Evolutionary conservation across 1,140 invertebrate genomes (phyloP), one percentile per base, ranked within the genome.

Genomic region (Tribolium madens): DNA sequence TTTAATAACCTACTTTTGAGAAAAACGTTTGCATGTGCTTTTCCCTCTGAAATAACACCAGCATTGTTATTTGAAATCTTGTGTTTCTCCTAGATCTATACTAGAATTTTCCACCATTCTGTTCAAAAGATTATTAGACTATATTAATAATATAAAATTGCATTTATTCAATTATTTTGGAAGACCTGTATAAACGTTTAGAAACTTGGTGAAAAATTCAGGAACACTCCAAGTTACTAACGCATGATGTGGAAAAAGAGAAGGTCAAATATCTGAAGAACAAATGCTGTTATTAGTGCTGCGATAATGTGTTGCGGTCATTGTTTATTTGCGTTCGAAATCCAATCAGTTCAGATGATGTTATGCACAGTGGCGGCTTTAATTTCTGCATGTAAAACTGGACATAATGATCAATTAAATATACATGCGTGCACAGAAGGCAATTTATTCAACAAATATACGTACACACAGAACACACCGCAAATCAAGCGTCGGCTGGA

Each of bases 351-450:
- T 10, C 57, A 10, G 57, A 14, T 21, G 52, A 57, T 57, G 52
- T 57, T 21, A 57, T 21, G 15, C 18, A 64, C 12, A 14, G 17
- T 33, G 48, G 21, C 57, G 21, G 57, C 57, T n/a, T 64, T 64
- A 31, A 57, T 57, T 57, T 57, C 52, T 18, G 52, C 52, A 57
- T 57, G 73, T 73, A 73, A 76, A 68, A 79, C 52, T 74, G 75
- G 73, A 73, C 78, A 76, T 79, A 52, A 77, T 73, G 75, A 68
- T 79, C 78, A 79, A 79, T 79, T 79, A 77, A 79, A 79, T 79
- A 77, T 79, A 77, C 75, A 77, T 77, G 78, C 75, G 68, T 71
- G 71, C 47, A 72, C 71, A 77, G 72, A 47, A 75, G 75, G 75
- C 75, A 77, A 77, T 79, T 79, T 77, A 77, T 79, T 79, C 52